Evolutionary conservation across 2,888 invertebrate species (phyloP).

Genomic region (Andrena dorsata): DNA sequence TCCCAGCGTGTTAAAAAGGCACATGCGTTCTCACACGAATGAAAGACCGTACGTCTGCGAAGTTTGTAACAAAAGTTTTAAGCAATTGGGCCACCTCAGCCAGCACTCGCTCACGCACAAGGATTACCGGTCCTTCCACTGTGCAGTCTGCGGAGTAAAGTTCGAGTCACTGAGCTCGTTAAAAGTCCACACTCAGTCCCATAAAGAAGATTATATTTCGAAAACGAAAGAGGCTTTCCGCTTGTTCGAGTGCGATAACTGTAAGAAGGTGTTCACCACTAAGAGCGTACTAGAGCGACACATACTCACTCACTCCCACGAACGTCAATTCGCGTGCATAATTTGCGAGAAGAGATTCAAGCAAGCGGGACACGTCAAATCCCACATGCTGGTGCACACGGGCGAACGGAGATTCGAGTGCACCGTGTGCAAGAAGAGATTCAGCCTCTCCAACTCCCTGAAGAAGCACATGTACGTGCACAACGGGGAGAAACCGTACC

Average conservation of each 20-base stretch:
- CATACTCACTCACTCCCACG: constrained; percentile 85
- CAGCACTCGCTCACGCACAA: constrained; percentile 79
- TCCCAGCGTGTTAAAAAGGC: constrained; percentile 79
- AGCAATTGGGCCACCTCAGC: constrained; percentile 78
- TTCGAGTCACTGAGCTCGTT: constrained; percentile 74
- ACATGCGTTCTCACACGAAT: constrained; percentile 79
- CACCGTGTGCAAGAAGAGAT: constrained; percentile 86
- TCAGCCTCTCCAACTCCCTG: constrained; percentile 84
- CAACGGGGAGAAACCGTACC: constrained; percentile 80
- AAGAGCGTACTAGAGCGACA: constrained; percentile 86
- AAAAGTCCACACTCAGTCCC: constrained; percentile 72
- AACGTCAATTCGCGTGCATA: constrained; percentile 84
- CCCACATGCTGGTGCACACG: constrained; percentile 85
- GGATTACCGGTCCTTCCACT: constrained; percentile 77
- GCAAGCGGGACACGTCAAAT: constrained; percentile 85
- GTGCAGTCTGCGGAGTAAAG: constrained; percentile 71
- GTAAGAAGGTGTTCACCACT: constrained; percentile 86
- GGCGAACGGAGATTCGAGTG: constrained; percentile 86
- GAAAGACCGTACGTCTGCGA: constrained; percentile 79
- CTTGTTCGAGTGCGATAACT: constrained; percentile 84
- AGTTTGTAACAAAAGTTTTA: constrained; percentile 79
- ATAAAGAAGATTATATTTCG: constrained; percentile 57
- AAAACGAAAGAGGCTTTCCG: constrained; percentile 67
- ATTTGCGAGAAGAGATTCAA: constrained; percentile 86
- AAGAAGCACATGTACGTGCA: constrained; percentile 85